Conservation (phyloP, 2,888 invertebrate species). For the Dendrolimus houi region DNA sequence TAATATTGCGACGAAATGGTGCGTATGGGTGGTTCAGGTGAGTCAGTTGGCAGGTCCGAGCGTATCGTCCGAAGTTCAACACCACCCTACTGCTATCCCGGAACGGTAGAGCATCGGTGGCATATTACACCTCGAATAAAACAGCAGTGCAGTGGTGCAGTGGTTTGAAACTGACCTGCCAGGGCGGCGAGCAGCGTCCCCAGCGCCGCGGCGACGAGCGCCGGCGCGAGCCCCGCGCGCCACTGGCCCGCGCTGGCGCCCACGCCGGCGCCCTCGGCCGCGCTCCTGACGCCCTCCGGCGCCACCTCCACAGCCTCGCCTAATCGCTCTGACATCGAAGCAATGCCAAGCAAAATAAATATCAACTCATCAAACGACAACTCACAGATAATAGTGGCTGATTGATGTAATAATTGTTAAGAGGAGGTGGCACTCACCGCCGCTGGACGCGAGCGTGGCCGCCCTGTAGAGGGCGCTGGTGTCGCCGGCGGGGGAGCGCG, state of each 20-base stretch:
- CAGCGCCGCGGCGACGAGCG: constrained; percentile 28
- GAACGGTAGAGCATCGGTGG: no score
- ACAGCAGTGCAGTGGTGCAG: no score
- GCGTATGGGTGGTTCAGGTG: no score
- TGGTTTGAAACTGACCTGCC: constrained; percentile 8
- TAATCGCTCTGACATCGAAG: constrained; percentile 28
- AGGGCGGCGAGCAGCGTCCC: constrained; percentile 27
- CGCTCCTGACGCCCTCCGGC: constrained; percentile 14
- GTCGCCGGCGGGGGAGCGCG: constrained; percentile 72
- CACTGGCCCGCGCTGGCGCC: constrained; percentile 16
- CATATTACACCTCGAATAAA: no score
- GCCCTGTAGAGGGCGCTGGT: constrained; percentile 71
- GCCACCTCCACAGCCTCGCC: constrained; percentile 40
- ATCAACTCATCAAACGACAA: no score
- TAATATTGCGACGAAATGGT: no score
- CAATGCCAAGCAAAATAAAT: no score
- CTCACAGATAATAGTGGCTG: no score
- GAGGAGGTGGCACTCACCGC: constrained; percentile 41
- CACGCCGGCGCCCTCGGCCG: constrained; percentile 9
- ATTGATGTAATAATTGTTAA: no score
- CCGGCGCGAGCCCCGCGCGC: constrained; percentile 26
- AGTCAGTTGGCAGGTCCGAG: no score
- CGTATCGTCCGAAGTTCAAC: no score
- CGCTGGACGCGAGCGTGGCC: constrained; percentile 67
- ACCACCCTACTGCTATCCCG: no score